Base-by-base conservation (phyloP, 2,888 invertebrate genomes). In the Lasioglossum figueresi region DNA sequence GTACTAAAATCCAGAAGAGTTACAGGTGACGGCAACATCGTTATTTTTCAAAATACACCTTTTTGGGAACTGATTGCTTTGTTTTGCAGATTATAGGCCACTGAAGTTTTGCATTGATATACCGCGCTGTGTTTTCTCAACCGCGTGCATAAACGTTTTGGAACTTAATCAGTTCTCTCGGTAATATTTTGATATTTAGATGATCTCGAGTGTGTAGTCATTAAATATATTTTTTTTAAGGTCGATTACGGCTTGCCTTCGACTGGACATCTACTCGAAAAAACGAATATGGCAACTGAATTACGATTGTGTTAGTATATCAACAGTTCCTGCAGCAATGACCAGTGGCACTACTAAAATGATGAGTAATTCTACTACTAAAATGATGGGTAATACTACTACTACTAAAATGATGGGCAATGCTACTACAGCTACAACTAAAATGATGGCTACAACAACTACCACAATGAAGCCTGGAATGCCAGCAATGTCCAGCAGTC, bases 111-210 rank as follows among this genome's bases (percentile, higher is more conserved):
- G 94, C 79, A 77, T 90, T 0, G 12, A 87, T 1, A 85, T 94
- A 79, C 94, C 94, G 2, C 92, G 93, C 14, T 91, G 92, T 56
- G 45, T 92, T 4, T 94, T 93, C 71, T 94, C 94, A 3, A 87
- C 90, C 14, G 91, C 91, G 5, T 94, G 94, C 78, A 84, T 91
- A 0, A 90, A 92, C 43, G 83, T 94, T n/a, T 79, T 93, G 68
- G 92, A 93, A 68, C 83, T 94, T 3, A 92, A 92, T 76, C 82
- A 78, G 66, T 92, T 92, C 84, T 76, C 92, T 48, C 90, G 89
- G 93, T 92, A 92, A n/a, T 27, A 34, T 56, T 70, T 70, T 40
- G 4, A 40, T 70, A 14, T n/a, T 70, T 14, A 0, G 12, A 40
- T 37, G 37, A 14, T 12, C 10, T n/a, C 40, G 12, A 70, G 40